phyloP scores from a whole-genome alignment of 2,113 vertebrate genomes.

The Urocolius indicus region DNA sequence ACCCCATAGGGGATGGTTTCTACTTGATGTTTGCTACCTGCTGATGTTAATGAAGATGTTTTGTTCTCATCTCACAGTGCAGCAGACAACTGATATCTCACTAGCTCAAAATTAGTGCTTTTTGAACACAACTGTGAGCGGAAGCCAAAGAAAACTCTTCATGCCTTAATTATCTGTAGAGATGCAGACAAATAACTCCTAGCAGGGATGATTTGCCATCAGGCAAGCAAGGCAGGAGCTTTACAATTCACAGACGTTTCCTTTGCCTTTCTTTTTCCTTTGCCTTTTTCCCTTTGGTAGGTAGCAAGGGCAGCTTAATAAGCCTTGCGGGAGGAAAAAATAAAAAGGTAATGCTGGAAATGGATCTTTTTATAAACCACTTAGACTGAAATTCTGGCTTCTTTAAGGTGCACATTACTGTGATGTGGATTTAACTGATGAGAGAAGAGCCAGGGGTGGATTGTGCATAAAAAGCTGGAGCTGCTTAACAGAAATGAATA shows the following conservation, averaged over 20 bases:
- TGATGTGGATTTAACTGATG: neutral
- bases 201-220: neutral
- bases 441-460: neutral
- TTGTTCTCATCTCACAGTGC: neutral
- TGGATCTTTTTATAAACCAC: neutral
- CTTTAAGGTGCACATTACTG: neutral
- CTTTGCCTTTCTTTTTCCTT: neutral
- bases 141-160: constrained; percentile 12
- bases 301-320: neutral
- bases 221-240: neutral
- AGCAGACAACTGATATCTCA: neutral
- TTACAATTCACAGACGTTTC: neutral
- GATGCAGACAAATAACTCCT: neutral
- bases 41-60: neutral
- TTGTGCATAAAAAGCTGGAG: neutral
- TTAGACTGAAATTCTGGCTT: neutral
- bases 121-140: neutral
- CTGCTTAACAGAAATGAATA: neutral
- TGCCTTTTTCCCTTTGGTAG: neutral
- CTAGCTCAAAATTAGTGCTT: neutral
- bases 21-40: neutral
- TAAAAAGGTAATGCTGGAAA: neutral
- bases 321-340: neutral
- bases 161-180: neutral
- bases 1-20: neutral